Percentiles rank a stretch among this genome's conserved stretches.
These are phyloP conservation scores for Pygathrix nemaeus DNA, from an alignment of 2,113 vertebrate species.

Conservation along the genomic window DNA sequence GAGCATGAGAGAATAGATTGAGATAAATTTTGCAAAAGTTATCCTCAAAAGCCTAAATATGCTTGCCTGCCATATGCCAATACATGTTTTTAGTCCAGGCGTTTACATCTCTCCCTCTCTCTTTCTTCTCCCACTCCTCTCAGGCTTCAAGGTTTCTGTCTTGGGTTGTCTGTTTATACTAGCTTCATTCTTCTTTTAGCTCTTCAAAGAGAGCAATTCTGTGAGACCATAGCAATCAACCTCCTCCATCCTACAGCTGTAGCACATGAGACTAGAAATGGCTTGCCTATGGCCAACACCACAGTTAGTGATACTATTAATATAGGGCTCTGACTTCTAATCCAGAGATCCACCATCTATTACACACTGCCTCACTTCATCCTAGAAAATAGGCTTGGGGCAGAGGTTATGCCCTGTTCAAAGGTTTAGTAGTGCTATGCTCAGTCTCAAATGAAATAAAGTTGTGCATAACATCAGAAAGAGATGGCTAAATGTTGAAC, in stretches of 20 bases:
- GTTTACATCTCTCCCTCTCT: background rate
- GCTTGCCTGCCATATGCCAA: background rate
- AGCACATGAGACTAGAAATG: background rate
- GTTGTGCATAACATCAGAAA: background rate
- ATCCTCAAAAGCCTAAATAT: background rate
- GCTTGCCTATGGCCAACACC: background rate
- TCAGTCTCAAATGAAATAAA: constrained; percentile 15
- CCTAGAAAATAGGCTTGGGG: background rate
- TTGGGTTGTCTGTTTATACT: background rate
- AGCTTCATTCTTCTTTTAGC: background rate
- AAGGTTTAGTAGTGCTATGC: background rate
- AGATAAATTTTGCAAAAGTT: background rate
- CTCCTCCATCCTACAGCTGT: background rate
- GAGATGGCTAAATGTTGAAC: background rate
- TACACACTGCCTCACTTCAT: background rate
- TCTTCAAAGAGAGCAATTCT: background rate
- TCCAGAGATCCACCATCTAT: background rate
- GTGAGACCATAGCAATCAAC: background rate
- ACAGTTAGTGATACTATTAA: background rate
- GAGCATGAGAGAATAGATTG: background rate
- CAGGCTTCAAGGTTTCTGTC: background rate
- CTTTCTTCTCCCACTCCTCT: background rate
- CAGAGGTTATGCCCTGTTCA: background rate
- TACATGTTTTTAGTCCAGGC: background rate
- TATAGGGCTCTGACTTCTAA: background rate